phyloP scores from a whole-genome alignment of 2,113 vertebrate genomes.

The Lamprotornis superbus region DNA sequence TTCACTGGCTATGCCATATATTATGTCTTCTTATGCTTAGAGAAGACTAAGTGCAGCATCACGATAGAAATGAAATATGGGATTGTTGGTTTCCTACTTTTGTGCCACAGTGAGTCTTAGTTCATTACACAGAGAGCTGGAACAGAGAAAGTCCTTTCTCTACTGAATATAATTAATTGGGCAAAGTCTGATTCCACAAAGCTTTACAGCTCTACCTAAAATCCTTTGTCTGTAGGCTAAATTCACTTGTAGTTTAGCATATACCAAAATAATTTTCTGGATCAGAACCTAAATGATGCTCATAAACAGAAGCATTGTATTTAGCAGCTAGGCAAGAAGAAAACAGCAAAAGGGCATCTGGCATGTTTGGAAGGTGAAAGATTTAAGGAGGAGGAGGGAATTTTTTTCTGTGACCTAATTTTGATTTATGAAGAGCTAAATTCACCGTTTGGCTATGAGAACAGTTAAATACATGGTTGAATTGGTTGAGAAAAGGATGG shows the following conservation, averaged over 20 bases:
- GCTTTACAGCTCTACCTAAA: not conserved
- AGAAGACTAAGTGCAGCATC: not conserved
- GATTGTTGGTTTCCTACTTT: not conserved
- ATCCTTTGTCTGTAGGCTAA: not conserved
- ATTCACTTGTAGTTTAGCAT: not conserved
- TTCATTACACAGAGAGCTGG: not conserved
- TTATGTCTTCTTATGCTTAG: not conserved
- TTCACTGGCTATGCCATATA: not conserved
- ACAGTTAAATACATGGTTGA: not conserved
- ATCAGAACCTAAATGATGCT: not conserved
- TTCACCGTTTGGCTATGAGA: not conserved
- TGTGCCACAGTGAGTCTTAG: not conserved
- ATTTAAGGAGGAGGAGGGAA: not conserved
- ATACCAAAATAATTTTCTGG: not conserved
- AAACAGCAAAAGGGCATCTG: not conserved
- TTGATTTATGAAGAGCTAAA: not conserved
- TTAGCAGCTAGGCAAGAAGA: not conserved
- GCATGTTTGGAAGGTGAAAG: not conserved
- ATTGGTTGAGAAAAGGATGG: not conserved
- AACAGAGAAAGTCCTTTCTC: not conserved
- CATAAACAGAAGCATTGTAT: not conserved
- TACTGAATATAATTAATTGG: not conserved
- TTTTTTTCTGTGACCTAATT: not conserved
- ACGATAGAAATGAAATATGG: not conserved
- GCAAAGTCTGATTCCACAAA: not conserved